phyloP scores from a whole-genome alignment of 2,113 vertebrate genomes.

The Phrynocephalus versicolor region DNA sequence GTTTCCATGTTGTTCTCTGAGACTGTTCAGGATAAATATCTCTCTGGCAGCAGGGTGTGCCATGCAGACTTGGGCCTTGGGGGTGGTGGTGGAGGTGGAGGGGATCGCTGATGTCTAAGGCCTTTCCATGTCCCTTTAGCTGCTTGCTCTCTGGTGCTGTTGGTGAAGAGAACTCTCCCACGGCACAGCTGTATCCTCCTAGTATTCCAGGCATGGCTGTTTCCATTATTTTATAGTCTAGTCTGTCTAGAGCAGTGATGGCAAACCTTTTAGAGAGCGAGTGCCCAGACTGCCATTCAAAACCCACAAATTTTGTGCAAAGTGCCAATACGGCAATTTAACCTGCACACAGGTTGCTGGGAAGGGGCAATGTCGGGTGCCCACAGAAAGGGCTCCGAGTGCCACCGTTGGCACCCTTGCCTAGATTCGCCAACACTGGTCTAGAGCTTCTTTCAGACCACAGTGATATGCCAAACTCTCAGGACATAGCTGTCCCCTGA shows the following conservation, averaged over 20 bases:
- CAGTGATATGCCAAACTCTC: background rate
- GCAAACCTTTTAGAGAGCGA: too few relatives aligned
- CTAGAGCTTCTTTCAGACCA: background rate
- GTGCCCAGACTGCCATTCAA: too few relatives aligned
- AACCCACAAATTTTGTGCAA: too few relatives aligned
- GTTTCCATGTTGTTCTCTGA: background rate
- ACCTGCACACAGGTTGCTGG: too few relatives aligned
- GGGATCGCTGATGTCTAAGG: too few relatives aligned
- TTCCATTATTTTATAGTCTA: background rate
- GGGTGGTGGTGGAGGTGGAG: too few relatives aligned
- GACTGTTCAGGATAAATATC: background rate
- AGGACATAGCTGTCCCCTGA: background rate
- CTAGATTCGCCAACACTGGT: too few relatives aligned
- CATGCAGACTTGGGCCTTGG: background rate
- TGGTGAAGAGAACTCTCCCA: background rate
- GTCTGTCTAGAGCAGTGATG: too few relatives aligned
- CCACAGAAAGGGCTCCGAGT: too few relatives aligned
- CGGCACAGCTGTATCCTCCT: background rate
- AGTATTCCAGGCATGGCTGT: background rate
- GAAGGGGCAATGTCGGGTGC: too few relatives aligned
- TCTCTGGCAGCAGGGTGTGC: background rate
- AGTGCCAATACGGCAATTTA: too few relatives aligned
- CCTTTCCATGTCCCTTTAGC: background rate
- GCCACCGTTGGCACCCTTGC: too few relatives aligned
- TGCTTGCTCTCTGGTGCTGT: background rate